Percentiles rank a stretch among this genome's conserved stretches.
These are phyloP conservation scores for Rhynchotus rufescens DNA, from an alignment of 2,797 vertebrate genomes.

Conservation along the genomic window DNA sequence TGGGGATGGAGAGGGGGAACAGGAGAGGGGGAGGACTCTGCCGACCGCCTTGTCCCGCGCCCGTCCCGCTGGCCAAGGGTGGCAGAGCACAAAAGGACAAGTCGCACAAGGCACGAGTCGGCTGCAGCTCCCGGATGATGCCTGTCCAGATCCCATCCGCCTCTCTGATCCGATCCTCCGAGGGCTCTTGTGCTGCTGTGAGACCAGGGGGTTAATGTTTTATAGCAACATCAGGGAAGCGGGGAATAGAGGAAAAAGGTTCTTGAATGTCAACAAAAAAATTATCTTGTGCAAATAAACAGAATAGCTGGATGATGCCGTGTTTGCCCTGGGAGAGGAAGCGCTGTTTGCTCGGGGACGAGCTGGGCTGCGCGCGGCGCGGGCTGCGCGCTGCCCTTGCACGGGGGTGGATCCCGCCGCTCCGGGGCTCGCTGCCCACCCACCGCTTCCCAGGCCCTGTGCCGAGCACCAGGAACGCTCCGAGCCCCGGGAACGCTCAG, in stretches of 20 bases:
- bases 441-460: background rate
- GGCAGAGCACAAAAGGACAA: background rate
- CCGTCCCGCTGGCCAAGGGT: no score
- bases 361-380: background rate
- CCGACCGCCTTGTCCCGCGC: background rate
- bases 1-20: no score
- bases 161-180: background rate
- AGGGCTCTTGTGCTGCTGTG: background rate
- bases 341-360: constrained; percentile 35
- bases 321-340: background rate
- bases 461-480: no score
- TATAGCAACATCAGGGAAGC: background rate
- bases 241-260: constrained; percentile 6
- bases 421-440: no score
- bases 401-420: background rate
- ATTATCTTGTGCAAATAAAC: constrained; percentile 52
- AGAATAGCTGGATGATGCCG: background rate
- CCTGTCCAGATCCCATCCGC: background rate
- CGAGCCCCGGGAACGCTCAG: fast-evolving
- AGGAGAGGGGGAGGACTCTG: no score
- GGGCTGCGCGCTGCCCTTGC: background rate
- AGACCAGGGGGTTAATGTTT: background rate
- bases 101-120: background rate
- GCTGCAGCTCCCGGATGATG: background rate
- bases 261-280: constrained; percentile 46